Base-by-base conservation (phyloP, 2,113 vertebrate genomes). In the Seriola aureovittata region DNA sequence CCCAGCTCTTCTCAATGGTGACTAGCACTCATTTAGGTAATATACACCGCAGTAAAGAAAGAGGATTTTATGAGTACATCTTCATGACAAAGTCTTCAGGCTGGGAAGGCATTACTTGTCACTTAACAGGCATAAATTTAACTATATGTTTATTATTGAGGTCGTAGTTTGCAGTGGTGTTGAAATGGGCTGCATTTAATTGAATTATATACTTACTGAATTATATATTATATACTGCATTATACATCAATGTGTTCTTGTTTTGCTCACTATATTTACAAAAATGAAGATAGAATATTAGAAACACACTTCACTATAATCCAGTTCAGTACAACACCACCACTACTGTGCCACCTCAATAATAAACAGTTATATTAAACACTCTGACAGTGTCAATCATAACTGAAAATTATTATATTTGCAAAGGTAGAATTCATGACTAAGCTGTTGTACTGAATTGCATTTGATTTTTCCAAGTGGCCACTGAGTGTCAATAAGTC, bases 1-100 rank as follows among this genome's bases (percentile, higher is more conserved):
- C 54, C 32, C 19, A 55, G 59, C 55, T 80, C 57, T 55, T 74
- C 59, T 80, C 32, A 50, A 0, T 59, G 42, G 23, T 25, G 14
- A 76, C 19, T 55, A 29, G 10, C 16, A 54, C 8, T 29, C 5
- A 32, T 71, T 34, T 50, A 40, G 17, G 55, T 50, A 1, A 68
- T 17, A 52, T 54, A 17, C 9, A 19, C 29, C 50, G 29, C 1
- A 23, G 29, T 68, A 63, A 38, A 16, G 19, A 23, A 6, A 40
- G 8, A 29, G 3, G 3, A n/a, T 5, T 19, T 44, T 17, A 50
- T 50, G 1, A 7, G 48, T 50, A 14, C 16, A 50, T 50, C 48
- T 19, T 17, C 48, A 50, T 7, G 48, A 50, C 13, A 48, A 46
- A 44, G 42, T 12, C 42, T 44, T 12, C 42, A 44, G 42, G 42